Percentiles rank a stretch among this genome's conserved stretches.
Conservation (phyloP, 1,140 invertebrate species). For the Vanessa tameamea region DNA sequence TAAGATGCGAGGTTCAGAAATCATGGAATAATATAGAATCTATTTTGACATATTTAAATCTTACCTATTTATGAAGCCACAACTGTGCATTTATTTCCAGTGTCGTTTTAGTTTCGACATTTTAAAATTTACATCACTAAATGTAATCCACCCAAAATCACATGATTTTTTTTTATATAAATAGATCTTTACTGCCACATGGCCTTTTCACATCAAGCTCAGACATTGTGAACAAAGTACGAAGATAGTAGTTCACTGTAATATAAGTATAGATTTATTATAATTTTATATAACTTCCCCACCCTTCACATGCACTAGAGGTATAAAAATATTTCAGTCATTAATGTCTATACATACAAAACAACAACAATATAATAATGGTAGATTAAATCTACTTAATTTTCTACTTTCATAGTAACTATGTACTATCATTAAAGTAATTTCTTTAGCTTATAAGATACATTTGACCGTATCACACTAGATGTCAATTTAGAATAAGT, state of each 20-base stretch:
- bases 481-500: slow-evolving; percentile 57
- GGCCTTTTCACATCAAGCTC: slow-evolving; percentile 30
- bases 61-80: slow-evolving; percentile 36
- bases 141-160: slow-evolving; percentile 17
- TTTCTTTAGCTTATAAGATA: slow-evolving; percentile 60
- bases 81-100: slow-evolving; percentile 27
- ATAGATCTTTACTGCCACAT: slow-evolving; percentile 34
- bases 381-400: slow-evolving; percentile 76
- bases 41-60: neutral
- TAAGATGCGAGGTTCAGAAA: slow-evolving; percentile 14
- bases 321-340: slow-evolving; percentile 51
- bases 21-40: slow-evolving; percentile 1
- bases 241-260: slow-evolving; percentile 61
- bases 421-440: slow-evolving; percentile 54
- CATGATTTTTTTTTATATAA: slow-evolving; percentile 10
- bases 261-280: slow-evolving; percentile 64
- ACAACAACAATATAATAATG: slow-evolving; percentile 35
- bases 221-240: slow-evolving; percentile 66
- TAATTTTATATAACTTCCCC: slow-evolving; percentile 51
- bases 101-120: slow-evolving; percentile 5
- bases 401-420: slow-evolving; percentile 56
- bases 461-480: slow-evolving; percentile 54
- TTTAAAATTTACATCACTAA: slow-evolving; percentile 26
- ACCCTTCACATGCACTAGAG: slow-evolving; percentile 56
- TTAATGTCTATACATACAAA: slow-evolving; percentile 41